Percentiles rank a stretch among this genome's conserved stretches.
Conservation (phyloP, 2,797 vertebrate species). For the Sus cebifrons region DNA sequence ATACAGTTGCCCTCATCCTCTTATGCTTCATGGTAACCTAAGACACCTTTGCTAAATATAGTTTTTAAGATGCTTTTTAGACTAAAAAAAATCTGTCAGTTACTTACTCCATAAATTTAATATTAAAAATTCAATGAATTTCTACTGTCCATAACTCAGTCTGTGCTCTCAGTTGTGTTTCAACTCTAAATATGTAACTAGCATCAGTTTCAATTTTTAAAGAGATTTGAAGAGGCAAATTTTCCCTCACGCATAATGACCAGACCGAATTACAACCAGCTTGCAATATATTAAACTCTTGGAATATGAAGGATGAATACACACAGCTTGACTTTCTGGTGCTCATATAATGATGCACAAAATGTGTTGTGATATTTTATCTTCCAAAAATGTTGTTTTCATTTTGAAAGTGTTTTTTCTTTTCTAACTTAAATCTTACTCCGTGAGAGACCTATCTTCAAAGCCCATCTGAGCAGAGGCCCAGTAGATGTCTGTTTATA, state of each 20-base stretch:
- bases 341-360: background rate
- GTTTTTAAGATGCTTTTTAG: background rate
- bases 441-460: background rate
- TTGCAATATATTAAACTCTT: background rate
- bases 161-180: background rate
- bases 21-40: background rate
- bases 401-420: conserved; percentile 46
- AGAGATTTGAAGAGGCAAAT: background rate
- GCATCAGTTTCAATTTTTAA: conserved; percentile 34
- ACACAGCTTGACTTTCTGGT: background rate
- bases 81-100: background rate
- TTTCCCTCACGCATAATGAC: background rate
- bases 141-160: background rate
- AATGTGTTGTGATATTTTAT: conserved; percentile 57
- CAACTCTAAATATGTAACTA: background rate
- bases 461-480: conserved; percentile 16
- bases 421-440: conserved; percentile 36
- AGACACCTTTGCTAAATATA: background rate
- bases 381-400: conserved; percentile 56
- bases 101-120: background rate
- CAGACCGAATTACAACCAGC: background rate
- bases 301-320: background rate
- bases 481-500: conserved; percentile 70
- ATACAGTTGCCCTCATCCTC: background rate
- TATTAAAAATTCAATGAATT: background rate